Evolutionary conservation across 2,888 invertebrate species (phyloP).

Genomic region (Oxycera nigricornis): DNA sequence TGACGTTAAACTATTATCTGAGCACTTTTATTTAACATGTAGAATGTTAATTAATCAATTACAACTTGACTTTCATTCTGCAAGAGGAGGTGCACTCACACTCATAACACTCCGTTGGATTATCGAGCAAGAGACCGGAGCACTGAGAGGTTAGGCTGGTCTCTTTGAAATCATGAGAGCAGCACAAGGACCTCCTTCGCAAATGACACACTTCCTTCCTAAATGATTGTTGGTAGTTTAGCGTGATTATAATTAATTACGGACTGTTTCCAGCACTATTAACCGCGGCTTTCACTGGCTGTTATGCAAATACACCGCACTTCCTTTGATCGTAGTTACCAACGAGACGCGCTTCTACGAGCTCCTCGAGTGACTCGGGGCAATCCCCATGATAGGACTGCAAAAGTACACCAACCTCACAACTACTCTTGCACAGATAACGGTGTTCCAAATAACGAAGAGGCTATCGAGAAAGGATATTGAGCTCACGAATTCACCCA

Average conservation of each 20-base stretch:
- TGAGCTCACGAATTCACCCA: constrained; percentile 37
- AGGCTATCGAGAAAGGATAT: constrained; percentile 8
- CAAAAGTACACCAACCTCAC: constrained; percentile 47
- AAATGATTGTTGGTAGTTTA: neutral
- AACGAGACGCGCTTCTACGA: neutral
- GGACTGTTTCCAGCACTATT: neutral
- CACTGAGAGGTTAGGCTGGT: constrained; percentile 13
- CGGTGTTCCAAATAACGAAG: constrained; percentile 9
- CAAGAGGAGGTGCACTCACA: constrained; percentile 10
- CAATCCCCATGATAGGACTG: neutral
- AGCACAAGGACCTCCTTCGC: constrained; percentile 33
- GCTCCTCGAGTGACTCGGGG: neutral
- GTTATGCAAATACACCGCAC: neutral
- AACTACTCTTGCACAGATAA: constrained; percentile 40
- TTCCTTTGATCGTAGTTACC: constrained; percentile 1
- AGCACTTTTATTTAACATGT: constrained; percentile 10
- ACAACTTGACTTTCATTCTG: constrained; percentile 31
- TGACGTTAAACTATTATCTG: constrained; percentile 16
- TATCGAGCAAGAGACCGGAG: constrained; percentile 4
- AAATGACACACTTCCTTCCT: constrained; percentile 39
- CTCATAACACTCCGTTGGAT: neutral
- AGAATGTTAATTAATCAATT: constrained; percentile 27
- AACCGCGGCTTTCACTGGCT: neutral
- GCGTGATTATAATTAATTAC: neutral
- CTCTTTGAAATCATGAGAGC: constrained; percentile 13